Percentiles rank a stretch among this genome's conserved stretches.
phyloP scores from a whole-genome alignment of 2,113 vertebrate genomes.

The Orycteropus afer region DNA sequence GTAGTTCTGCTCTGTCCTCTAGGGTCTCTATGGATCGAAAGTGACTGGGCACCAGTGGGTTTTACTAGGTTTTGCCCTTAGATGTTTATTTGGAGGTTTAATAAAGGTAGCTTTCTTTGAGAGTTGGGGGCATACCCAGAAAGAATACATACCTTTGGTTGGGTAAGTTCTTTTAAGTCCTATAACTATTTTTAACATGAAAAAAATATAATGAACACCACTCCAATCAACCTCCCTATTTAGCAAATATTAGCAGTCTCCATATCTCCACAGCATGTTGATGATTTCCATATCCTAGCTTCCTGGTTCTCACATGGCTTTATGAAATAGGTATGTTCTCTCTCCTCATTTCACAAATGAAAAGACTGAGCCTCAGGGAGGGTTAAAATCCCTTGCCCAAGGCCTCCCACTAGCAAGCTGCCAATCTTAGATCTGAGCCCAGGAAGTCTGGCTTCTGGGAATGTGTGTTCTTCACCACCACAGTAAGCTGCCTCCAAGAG shows the following conservation, averaged over 20 bases:
- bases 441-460: not conserved
- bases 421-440: not conserved
- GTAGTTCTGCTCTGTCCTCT: no score
- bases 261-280: not conserved
- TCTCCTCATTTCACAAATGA: not conserved
- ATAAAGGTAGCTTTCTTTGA: not conserved
- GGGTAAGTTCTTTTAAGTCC: not conserved
- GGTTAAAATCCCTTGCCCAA: not conserved
- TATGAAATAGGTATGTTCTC: not conserved
- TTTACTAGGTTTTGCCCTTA: no score
- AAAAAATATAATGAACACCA: not conserved
- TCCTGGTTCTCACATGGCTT: not conserved
- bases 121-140: not conserved
- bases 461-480: not conserved
- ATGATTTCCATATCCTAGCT: not conserved
- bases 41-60: no score
- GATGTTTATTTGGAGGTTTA: not conserved
- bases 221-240: not conserved
- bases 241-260: not conserved
- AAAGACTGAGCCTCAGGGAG: no score
- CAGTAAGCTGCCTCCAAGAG: not conserved
- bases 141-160: not conserved
- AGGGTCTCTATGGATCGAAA: no score
- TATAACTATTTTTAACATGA: slow-evolving; percentile 30
- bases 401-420: not conserved